Evolutionary conservation across 1,140 invertebrate genomes (phyloP).

Genomic region (Liolophura sinensis): DNA sequence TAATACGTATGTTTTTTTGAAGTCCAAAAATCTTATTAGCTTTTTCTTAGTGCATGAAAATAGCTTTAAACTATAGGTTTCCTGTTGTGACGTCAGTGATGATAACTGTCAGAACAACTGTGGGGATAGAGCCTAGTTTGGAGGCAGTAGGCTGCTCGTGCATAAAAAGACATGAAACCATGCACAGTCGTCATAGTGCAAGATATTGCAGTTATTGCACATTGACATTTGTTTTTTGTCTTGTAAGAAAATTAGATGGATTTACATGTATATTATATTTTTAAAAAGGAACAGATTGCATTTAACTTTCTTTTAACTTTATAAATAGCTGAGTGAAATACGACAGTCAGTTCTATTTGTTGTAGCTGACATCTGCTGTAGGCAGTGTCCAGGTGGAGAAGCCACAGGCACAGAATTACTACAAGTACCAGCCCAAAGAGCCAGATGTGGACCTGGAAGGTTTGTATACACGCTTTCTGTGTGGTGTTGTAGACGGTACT

Average conservation of each 20-base stretch:
- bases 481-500: no score
- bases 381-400: constrained; percentile 78
- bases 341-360: constrained; percentile 15
- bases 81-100: no score
- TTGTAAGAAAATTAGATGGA: not conserved
- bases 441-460: constrained; percentile 57
- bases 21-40: no score
- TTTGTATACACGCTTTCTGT: constrained; percentile 14
- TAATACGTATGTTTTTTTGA: no score
- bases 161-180: no score
- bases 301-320: not conserved
- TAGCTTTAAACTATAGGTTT: no score
- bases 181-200: no score
- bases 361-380: constrained; percentile 71
- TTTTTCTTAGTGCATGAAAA: no score
- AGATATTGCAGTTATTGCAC: no score
- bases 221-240: not conserved
- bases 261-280: not conserved
- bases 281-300: not conserved
- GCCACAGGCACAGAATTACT: constrained; percentile 70
- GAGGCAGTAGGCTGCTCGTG: no score
- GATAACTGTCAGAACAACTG: no score
- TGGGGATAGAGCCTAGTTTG: no score
- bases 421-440: constrained; percentile 65
- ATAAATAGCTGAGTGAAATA: not conserved